phyloP scores from a whole-genome alignment of 2,888 invertebrate genomes.

The Phengaris alcon region DNA sequence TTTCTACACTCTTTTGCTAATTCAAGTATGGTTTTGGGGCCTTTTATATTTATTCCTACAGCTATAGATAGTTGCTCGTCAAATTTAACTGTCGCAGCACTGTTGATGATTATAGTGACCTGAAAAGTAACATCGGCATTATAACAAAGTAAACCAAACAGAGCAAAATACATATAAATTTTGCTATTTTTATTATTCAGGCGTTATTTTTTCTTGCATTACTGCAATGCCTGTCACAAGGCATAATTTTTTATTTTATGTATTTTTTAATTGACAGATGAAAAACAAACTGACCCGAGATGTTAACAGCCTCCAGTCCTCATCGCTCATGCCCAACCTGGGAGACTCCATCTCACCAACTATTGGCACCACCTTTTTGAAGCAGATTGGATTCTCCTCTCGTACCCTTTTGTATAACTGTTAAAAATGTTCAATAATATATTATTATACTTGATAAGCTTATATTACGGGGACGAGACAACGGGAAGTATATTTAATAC shows the following conservation, averaged over 20 bases:
- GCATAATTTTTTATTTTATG: no score
- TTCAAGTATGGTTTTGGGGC: conserved; percentile 85
- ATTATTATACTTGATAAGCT: not conserved
- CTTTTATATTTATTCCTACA: conserved; percentile 88
- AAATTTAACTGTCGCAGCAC: conserved; percentile 81
- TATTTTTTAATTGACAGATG: not conserved
- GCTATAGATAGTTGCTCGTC: conserved; percentile 88
- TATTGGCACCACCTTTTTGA: conserved; percentile 71
- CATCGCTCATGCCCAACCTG: conserved; percentile 78
- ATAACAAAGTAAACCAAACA: not conserved
- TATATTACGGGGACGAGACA: no score
- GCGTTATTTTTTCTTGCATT: not conserved
- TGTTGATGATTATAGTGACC: conserved; percentile 69
- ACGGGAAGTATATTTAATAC: no score
- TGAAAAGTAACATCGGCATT: conserved; percentile 38
- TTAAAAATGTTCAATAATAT: conserved; percentile 35
- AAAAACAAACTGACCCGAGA: conserved; percentile 50
- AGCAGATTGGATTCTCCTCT: conserved; percentile 80
- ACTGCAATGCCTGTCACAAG: not conserved
- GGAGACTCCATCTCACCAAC: conserved; percentile 81
- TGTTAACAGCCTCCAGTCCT: conserved; percentile 73
- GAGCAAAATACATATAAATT: not conserved
- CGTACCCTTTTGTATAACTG: conserved; percentile 79
- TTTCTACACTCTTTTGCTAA: conserved; percentile 85
- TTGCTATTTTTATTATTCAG: not conserved